Percentiles rank a stretch among this genome's conserved stretches.
These are phyloP conservation scores for Chascanopsetta lugubris DNA, from an alignment of 2,113 vertebrate genomes.

Conservation along the genomic window DNA sequence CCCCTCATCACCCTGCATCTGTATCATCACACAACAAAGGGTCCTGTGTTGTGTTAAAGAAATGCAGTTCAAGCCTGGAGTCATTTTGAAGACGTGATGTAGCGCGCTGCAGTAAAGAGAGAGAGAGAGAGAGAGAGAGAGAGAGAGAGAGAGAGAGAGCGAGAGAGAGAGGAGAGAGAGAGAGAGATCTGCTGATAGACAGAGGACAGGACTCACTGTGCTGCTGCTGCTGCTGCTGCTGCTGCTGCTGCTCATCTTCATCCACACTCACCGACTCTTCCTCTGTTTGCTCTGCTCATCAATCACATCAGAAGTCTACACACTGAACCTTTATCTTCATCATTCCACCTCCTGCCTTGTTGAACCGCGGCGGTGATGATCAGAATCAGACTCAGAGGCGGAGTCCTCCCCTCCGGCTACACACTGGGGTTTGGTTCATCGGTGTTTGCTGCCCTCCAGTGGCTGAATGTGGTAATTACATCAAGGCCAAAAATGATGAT, in stretches of 20 bases:
- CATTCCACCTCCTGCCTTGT: not conserved
- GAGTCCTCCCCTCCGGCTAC: no score
- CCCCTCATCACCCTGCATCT: conserved; percentile 41
- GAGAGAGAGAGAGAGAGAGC: not conserved
- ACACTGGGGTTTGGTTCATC: no score
- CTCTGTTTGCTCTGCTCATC: not conserved
- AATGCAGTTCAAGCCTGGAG: no score
- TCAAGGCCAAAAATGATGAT: no score
- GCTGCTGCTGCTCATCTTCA: conserved; percentile 60
- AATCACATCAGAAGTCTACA: not conserved
- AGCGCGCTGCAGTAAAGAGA: not conserved
- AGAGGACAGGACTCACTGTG: conserved; percentile 44
- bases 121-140: not conserved
- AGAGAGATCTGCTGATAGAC: not conserved
- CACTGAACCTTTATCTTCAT: not conserved
- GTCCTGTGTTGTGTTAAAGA: no score
- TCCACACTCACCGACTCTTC: conserved; percentile 1
- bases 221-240: not conserved
- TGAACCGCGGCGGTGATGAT: not conserved
- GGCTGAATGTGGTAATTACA: no score
- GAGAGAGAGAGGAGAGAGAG: not conserved
- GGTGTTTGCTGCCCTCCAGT: no score
- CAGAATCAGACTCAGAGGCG: no score
- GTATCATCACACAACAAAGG: not conserved
- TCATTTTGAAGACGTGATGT: not conserved